phyloP scores from a whole-genome alignment of 2,113 vertebrate genomes.

The Gobius niger region DNA sequence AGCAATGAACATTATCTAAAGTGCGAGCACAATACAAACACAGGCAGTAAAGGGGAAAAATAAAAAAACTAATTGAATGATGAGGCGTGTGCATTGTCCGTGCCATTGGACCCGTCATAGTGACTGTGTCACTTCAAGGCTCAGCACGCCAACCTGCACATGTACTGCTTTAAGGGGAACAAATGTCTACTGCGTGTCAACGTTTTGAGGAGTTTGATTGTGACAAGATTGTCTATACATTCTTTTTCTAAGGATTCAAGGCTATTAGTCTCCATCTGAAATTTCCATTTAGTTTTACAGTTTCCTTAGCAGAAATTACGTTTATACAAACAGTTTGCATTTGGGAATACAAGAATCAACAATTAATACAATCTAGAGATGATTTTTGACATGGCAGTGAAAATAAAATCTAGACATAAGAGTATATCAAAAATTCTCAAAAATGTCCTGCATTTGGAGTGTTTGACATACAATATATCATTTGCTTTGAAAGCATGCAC shows the following conservation, averaged over 20 bases:
- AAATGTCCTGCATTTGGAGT: slow-evolving; percentile 78
- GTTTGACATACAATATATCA: slow-evolving; percentile 73
- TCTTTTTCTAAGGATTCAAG: slow-evolving; percentile 73
- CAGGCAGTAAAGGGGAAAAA: slow-evolving; percentile 17
- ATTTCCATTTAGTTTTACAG: slow-evolving; percentile 67
- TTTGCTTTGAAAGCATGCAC: slow-evolving; percentile 56
- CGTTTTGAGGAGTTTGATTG: slow-evolving; percentile 52
- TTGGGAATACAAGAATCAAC: slow-evolving; percentile 49
- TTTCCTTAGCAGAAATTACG: slow-evolving; percentile 49
- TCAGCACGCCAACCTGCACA: slow-evolving; percentile 43
- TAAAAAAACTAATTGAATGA: slow-evolving; percentile 28
- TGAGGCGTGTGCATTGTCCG: slow-evolving; percentile 23
- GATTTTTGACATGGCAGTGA: slow-evolving; percentile 74
- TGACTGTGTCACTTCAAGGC: slow-evolving; percentile 60
- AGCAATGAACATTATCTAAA: slow-evolving; percentile 61
- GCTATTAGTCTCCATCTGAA: slow-evolving; percentile 72
- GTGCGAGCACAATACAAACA: slow-evolving; percentile 65
- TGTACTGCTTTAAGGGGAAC: slow-evolving; percentile 37
- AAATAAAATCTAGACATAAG: slow-evolving; percentile 61
- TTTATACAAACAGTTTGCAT: slow-evolving; percentile 50
- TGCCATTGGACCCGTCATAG: slow-evolving; percentile 64
- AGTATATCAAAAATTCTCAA: slow-evolving; percentile 71
- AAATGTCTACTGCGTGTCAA: slow-evolving; percentile 57
- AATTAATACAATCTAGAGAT: slow-evolving; percentile 66
- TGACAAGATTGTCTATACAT: slow-evolving; percentile 81